Conservation (phyloP, 2,888 invertebrate species). For the Craniophora ligustri region DNA sequence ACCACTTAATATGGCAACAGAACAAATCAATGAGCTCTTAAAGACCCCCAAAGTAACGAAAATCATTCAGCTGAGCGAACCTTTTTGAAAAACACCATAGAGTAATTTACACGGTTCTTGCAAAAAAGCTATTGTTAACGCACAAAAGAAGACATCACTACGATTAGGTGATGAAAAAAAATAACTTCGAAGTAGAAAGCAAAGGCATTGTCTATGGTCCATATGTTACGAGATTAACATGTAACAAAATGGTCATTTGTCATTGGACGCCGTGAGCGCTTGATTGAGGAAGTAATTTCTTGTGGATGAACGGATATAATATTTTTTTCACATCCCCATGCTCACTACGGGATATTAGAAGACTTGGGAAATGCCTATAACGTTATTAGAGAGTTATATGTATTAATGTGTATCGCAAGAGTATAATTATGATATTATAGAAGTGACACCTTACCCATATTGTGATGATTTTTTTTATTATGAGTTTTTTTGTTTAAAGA, state of each 20-base stretch:
- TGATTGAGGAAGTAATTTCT: conserved; percentile 89
- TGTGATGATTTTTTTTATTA: conserved; percentile 36
- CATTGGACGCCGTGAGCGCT: conserved; percentile 73
- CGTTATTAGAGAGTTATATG: conserved; percentile 68
- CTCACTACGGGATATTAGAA: conserved; percentile 75
- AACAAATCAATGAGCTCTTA: conserved; percentile 78
- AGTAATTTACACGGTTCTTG: conserved; percentile 76
- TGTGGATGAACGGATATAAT: conserved; percentile 84
- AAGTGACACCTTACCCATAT: conserved; percentile 27
- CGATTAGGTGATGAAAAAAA: conserved; percentile 61
- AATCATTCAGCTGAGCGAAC: conserved; percentile 69
- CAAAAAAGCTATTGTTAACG: conserved; percentile 82
- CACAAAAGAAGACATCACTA: conserved; percentile 86
- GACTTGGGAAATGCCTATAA: conserved; percentile 68
- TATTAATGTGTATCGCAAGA: conserved; percentile 52
- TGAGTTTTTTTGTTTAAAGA: too few relatives aligned
- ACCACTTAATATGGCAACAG: conserved; percentile 78
- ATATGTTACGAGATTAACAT: conserved; percentile 85
- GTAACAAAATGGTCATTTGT: conserved; percentile 84
- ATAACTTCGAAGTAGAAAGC: conserved; percentile 75
- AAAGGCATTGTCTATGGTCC: conserved; percentile 80
- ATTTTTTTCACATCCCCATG: conserved; percentile 79
- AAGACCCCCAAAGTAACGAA: conserved; percentile 73
- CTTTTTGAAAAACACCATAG: conserved; percentile 72
- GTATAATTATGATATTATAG: conserved; percentile 40